Evolutionary conservation across 2,113 vertebrate species (phyloP).

Genomic region (Percopsis transmontana): DNA sequence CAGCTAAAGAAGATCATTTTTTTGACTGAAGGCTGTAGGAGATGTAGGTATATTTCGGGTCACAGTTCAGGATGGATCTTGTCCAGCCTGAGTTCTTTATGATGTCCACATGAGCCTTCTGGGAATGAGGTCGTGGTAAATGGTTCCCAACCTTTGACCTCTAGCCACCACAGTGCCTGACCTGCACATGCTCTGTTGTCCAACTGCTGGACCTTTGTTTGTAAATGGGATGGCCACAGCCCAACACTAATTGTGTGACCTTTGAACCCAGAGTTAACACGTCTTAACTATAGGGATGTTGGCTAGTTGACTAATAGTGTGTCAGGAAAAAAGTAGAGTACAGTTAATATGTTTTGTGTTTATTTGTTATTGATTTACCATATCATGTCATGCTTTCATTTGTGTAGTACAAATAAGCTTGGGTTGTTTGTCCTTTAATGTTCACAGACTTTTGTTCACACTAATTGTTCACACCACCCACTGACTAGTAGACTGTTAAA

Average conservation of each 20-base stretch:
- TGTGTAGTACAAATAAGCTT: too few relatives aligned
- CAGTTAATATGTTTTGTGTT: too few relatives aligned
- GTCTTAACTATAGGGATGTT: not conserved
- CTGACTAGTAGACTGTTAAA: too few relatives aligned
- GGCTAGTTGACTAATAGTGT: not conserved
- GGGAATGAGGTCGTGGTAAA: slow-evolving; percentile 65
- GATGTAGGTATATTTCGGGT: too few relatives aligned
- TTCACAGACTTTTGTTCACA: too few relatives aligned
- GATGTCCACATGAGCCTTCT: slow-evolving; percentile 58
- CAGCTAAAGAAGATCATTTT: too few relatives aligned
- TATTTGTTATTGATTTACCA: too few relatives aligned
- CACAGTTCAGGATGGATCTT: slow-evolving; percentile 33
- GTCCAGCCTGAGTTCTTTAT: slow-evolving; percentile 45
- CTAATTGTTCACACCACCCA: too few relatives aligned
- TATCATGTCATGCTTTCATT: too few relatives aligned
- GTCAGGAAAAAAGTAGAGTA: too few relatives aligned
- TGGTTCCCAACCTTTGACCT: slow-evolving; percentile 61
- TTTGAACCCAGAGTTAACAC: slow-evolving; percentile 33
- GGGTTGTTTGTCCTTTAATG: too few relatives aligned
- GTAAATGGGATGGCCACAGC: slow-evolving; percentile 58
- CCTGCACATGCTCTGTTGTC: slow-evolving; percentile 53
- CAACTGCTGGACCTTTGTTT: slow-evolving; percentile 61
- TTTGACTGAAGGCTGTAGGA: not conserved
- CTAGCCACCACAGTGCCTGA: slow-evolving; percentile 61
- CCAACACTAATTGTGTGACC: slow-evolving; percentile 50